These are phyloP conservation scores for human (Homo sapiens) DNA, from an alignment of 2,113 vertebrate genomes.

Conservation along the genomic window DNA sequence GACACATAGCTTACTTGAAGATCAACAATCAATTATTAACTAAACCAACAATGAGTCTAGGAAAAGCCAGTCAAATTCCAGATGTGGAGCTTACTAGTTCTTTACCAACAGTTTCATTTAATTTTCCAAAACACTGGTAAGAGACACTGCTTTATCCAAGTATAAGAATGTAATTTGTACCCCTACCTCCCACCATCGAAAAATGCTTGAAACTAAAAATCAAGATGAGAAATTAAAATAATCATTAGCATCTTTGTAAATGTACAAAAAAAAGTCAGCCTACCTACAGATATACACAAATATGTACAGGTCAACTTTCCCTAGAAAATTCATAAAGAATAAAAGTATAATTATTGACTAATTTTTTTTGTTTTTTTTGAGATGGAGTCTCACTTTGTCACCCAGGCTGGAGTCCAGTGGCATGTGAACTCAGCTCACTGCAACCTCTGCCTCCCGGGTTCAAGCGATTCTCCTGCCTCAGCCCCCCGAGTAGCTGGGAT, in stretches of 20 bases:
- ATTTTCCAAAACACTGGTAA: slow-evolving; percentile 22
- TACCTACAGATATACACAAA: not conserved
- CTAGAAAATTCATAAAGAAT: slow-evolving; percentile 27
- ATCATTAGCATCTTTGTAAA: not conserved
- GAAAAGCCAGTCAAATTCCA: not conserved
- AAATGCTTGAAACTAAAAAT: not conserved
- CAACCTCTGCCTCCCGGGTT: no score
- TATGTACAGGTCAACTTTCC: not conserved
- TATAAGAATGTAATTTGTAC: not conserved
- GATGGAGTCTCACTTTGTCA: no score
- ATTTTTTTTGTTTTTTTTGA: no score
- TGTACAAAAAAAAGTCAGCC: not conserved
- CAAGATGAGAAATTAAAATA: not conserved
- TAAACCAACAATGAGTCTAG: slow-evolving; percentile 1
- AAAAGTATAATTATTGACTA: not conserved
- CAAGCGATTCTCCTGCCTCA: no score
- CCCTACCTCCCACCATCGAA: not conserved
- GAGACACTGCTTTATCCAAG: not conserved
- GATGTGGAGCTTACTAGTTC: not conserved
- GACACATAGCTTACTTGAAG: not conserved
- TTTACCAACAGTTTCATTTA: not conserved
- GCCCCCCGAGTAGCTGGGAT: no score
- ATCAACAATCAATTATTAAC: not conserved
- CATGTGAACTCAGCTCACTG: no score
- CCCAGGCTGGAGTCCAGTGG: no score